A percentile compares a stretch with the other conserved stretches of the same genome.
Evolutionary conservation across 2,888 invertebrate species (phyloP).

Genomic region (Dryadula phaetusa): DNA sequence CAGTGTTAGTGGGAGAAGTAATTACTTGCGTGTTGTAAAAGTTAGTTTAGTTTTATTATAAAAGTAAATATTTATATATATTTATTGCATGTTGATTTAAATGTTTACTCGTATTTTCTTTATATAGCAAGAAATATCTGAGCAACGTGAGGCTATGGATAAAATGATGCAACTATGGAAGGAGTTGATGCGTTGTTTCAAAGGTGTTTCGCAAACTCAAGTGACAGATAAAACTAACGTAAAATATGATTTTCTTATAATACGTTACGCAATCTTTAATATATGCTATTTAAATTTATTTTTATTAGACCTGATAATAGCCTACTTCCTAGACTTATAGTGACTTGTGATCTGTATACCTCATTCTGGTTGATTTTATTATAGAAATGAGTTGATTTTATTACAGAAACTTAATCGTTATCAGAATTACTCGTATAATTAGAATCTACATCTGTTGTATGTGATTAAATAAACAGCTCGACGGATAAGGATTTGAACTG

Average conservation of each 20-base stretch:
- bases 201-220: slow-evolving; percentile 66
- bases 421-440: too few relatives aligned
- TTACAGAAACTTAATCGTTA: too few relatives aligned
- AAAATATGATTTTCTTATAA: slow-evolving; percentile 41
- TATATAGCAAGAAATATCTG: slow-evolving; percentile 73
- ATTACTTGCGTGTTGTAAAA: slow-evolving; percentile 73
- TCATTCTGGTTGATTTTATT: too few relatives aligned
- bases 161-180: slow-evolving; percentile 82
- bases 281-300: too few relatives aligned
- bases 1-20: slow-evolving; percentile 71
- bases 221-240: slow-evolving; percentile 64
- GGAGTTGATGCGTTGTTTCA: slow-evolving; percentile 78
- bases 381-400: too few relatives aligned
- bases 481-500: too few relatives aligned
- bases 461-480: too few relatives aligned
- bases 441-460: too few relatives aligned
- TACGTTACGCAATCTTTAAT: too few relatives aligned
- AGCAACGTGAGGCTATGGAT: slow-evolving; percentile 79
- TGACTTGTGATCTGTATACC: too few relatives aligned
- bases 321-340: too few relatives aligned
- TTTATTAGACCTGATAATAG: too few relatives aligned
- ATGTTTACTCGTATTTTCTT: neutral
- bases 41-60: slow-evolving; percentile 50
- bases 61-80: neutral
- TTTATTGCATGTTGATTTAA: neutral